Conservation (phyloP, 2,797 vertebrate genomes). For the Tangara arthus region DNA sequence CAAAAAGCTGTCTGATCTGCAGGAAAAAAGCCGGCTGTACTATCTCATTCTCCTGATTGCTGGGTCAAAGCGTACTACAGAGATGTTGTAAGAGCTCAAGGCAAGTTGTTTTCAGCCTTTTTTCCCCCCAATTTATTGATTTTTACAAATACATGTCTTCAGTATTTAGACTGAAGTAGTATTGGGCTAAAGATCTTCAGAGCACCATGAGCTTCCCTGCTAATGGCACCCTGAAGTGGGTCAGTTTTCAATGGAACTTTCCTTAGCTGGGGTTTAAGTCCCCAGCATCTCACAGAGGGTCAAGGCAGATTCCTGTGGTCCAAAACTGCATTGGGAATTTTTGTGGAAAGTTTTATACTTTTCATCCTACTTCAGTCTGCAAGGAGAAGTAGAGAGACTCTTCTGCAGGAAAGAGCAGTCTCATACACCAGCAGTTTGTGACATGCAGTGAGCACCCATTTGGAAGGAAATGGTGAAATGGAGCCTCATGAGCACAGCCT, state of each 20-base stretch:
- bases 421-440: not conserved
- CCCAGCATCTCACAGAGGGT: not conserved
- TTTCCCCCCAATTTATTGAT: fast-evolving
- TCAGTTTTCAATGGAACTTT: not conserved
- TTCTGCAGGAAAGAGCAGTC: not conserved
- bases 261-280: not conserved
- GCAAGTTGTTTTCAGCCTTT: not conserved
- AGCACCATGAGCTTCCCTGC: not conserved
- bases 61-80: not conserved
- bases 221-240: not conserved
- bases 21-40: not conserved
- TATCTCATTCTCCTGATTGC: not conserved
- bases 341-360: not conserved
- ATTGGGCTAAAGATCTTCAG: not conserved
- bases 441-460: not conserved
- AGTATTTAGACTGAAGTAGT: not conserved
- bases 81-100: not conserved
- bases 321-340: not conserved
- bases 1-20: not conserved
- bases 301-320: not conserved
- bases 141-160: not conserved
- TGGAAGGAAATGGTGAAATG: not conserved
- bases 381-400: not conserved
- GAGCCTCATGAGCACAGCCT: not conserved
- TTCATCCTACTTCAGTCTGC: not conserved